Base-by-base conservation (phyloP, 1,140 invertebrate genomes). In the Drosophila parvula region DNA sequence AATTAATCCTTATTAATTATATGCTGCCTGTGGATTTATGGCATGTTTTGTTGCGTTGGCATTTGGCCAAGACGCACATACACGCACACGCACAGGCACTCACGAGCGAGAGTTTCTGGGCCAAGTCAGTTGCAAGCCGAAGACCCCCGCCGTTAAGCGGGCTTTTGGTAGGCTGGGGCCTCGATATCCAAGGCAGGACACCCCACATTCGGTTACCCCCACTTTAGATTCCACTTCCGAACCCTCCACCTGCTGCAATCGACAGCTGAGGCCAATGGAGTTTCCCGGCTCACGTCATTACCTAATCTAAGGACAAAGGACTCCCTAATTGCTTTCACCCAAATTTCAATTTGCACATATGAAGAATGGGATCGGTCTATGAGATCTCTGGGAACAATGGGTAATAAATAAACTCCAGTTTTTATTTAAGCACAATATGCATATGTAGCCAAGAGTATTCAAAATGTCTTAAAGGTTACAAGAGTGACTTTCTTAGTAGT, bases 1-100 rank as follows among this genome's bases (percentile, higher is more conserved):
- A 83, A 86, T 86, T 86, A 86, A 88, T 86, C 79, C 83, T 74
- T 88, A 86, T 86, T 86, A 86, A 88, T 86, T 86, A 83, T 89
- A 88, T 77, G 83, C 71, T 78, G 79, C 79, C 84, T 74, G 61
- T 88, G 77, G 68, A 86, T 86, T 86, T 88, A 86, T 86, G 84
- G 73, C 83, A 78, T 83, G 80, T 83, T 86, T 82, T 83, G 84
- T 89, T 89, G 58, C 79, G 83, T 68, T 89, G 84, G 83, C 83
- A 83, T 86, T 74, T 59, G 58, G 79, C 83, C 83, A 88, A 77
- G 51, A 79, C 56, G 69, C 40, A 74, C 34, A 50, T 64, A 55
- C 44, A 45, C 63, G 30, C 44, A 55, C 44, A 45, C 63, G 30
- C 44, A 58, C 45, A 57, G 47, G 40, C 50, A 51, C 43, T 55